phyloP scores from a whole-genome alignment of 2,888 invertebrate species.

The Euproctis similis region DNA sequence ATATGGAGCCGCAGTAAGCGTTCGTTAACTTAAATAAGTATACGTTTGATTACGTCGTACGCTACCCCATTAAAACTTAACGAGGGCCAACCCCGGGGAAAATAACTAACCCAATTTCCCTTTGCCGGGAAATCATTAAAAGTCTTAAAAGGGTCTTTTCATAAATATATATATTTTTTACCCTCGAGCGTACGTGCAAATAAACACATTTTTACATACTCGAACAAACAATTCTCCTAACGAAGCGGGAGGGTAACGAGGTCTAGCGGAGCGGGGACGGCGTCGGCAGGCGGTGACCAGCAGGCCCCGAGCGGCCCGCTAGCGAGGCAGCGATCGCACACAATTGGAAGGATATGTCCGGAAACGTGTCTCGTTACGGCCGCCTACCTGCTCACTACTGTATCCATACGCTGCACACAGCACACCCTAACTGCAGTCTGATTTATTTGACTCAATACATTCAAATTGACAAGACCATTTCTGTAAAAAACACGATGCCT shows the following conservation, averaged over 20 bases:
- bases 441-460: conserved; percentile 56
- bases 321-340: conserved; percentile 21
- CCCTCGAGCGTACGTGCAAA: conserved; percentile 74
- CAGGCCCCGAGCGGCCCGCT: conserved; percentile 3
- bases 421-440: conserved; percentile 46
- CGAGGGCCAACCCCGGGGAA: conserved; percentile 74
- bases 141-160: conserved; percentile 76
- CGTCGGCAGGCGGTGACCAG: conserved; percentile 23
- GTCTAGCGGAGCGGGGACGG: conserved; percentile 23
- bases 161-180: conserved; percentile 73
- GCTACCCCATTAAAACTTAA: conserved; percentile 77
- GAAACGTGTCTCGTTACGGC: conserved; percentile 66
- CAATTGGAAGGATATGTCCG: conserved; percentile 68
- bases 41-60: conserved; percentile 74
- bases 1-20: conserved; percentile 59
- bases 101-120: conserved; percentile 77
- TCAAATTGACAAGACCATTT: too few relatives aligned
- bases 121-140: conserved; percentile 77
- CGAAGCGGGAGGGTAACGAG: conserved; percentile 72
- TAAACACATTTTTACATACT: conserved; percentile 77
- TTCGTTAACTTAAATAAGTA: conserved; percentile 74
- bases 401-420: conserved; percentile 18
- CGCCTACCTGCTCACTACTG: conserved; percentile 38
- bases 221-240: conserved; percentile 75
- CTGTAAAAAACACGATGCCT: too few relatives aligned